A percentile compares a stretch with the other conserved stretches of the same genome.
Conservation (phyloP, 2,797 vertebrate species). For the Phoeniculus purpureus region DNA sequence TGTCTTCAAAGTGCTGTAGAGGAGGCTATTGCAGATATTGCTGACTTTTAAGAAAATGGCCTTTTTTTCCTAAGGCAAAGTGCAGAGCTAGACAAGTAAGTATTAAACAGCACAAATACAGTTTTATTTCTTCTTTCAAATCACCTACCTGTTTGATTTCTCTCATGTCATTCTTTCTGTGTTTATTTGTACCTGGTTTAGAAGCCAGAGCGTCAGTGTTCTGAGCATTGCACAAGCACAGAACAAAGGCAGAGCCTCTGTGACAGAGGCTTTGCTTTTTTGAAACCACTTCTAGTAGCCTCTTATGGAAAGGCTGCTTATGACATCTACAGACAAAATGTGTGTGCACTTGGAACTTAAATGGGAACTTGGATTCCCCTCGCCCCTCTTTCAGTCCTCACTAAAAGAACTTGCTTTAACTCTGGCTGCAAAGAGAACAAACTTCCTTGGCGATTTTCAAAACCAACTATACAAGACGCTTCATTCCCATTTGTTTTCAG, state of each 20-base stretch:
- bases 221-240: slow-evolving; percentile 12
- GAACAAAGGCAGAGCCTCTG: slow-evolving; percentile 27
- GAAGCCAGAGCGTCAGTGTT: slow-evolving; percentile 30
- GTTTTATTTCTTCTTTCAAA: slow-evolving; percentile 25
- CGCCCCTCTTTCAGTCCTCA: not conserved
- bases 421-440: slow-evolving; percentile 32
- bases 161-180: slow-evolving; percentile 3
- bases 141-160: slow-evolving; percentile 23
- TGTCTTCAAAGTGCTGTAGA: not conserved
- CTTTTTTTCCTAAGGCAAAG: not conserved
- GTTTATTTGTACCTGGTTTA: slow-evolving; percentile 48
- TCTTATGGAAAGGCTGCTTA: slow-evolving; percentile 23
- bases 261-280: slow-evolving; percentile 40
- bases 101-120: slow-evolving; percentile 17
- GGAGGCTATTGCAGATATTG: not conserved
- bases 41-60: not conserved
- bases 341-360: slow-evolving; percentile 7
- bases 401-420: slow-evolving; percentile 49
- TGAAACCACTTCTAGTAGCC: not conserved
- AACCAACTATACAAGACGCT: slow-evolving; percentile 70
- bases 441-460: slow-evolving; percentile 42
- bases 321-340: slow-evolving; percentile 17
- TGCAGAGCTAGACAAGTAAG: not conserved
- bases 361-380: not conserved
- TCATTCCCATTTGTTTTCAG: slow-evolving; percentile 66